Conservation (phyloP, 2,888 invertebrate species). For the Nomada goodeniana region DNA sequence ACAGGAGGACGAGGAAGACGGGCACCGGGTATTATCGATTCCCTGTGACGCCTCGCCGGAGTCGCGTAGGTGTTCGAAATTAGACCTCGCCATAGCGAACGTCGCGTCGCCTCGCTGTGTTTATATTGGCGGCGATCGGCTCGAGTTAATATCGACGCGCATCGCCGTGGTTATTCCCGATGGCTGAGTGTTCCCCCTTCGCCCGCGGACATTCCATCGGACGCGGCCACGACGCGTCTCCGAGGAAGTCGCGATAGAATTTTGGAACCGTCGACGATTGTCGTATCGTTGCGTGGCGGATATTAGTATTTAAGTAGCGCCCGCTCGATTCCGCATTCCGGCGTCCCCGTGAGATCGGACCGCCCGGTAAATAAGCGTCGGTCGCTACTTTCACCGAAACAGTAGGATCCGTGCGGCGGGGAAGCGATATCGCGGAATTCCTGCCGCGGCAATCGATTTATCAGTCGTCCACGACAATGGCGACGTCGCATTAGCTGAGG, state of each 20-base stretch:
- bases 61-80: constrained; percentile 60
- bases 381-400: constrained; percentile 18
- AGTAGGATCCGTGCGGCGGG: background rate
- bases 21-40: constrained; percentile 50
- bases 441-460: constrained; percentile 39
- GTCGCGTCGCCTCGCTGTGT: constrained; percentile 29
- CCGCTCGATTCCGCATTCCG: background rate
- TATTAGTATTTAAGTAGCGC: too few relatives aligned
- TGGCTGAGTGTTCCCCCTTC: background rate
- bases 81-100: constrained; percentile 48
- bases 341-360: too few relatives aligned
- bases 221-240: background rate
- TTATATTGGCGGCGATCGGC: constrained; percentile 30
- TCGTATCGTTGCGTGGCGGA: too few relatives aligned
- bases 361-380: too few relatives aligned
- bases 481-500: constrained; percentile 31
- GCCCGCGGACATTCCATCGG: background rate
- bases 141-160: constrained; percentile 1
- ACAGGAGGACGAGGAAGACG: constrained; percentile 42
- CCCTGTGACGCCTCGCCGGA: constrained; percentile 40
- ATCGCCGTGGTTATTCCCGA: background rate
- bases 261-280: too few relatives aligned
- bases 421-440: constrained; percentile 28
- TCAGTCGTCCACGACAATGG: constrained; percentile 38
- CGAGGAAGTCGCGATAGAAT: background rate